Base-by-base conservation (phyloP, 2,888 invertebrate genomes). In the Acleris sparsana region DNA sequence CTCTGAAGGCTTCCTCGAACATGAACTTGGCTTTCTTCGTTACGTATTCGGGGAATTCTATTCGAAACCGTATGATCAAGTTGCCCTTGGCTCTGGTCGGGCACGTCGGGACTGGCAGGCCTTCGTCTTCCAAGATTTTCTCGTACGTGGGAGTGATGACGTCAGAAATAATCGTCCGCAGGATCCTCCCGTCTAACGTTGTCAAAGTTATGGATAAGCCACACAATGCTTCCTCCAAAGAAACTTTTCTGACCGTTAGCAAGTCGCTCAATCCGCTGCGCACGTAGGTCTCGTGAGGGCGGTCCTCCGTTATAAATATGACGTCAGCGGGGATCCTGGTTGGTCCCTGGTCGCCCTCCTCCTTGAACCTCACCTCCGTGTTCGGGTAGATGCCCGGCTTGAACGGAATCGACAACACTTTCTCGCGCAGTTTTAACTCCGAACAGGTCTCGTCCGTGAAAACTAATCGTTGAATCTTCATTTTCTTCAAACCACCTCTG, bases 261-360 rank as follows among this genome's bases (percentile, higher is more conserved):
- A 97, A 89, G 85, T 97, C 94, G 73, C 95, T 93, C 13, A 87
- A 69, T 1, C 94, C 95, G 46, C 95, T 94, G 62, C 96, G 93
- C 43, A 91, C 82, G 82, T 94, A 97, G 1, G 86, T 84, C 0
- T 95, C 93, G 78, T 97, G 95, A 0, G 95, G 95, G 66, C 94
- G 93, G 72, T 97, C 96, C 81, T 95, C 94, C 0, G 94, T 95
- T 62, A 96, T 91, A 78, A 97, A 96, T 68, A 96, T 92, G 0
- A 97, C 94, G 80, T 97, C 96, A 29, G 96, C 96, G 69, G 96
- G 95, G 72, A 95, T 95, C 75, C 94, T 94, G 3, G 95, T 95
- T 0, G 96, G 95, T 29, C 95, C 95, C 75, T 96, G 95, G 83
- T 97, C 97, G 0, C 97, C 97, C 84, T 96, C 96, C 76, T 96